Conservation (phyloP, 1,140 invertebrate genomes). For the Zaprionus ornatus region DNA sequence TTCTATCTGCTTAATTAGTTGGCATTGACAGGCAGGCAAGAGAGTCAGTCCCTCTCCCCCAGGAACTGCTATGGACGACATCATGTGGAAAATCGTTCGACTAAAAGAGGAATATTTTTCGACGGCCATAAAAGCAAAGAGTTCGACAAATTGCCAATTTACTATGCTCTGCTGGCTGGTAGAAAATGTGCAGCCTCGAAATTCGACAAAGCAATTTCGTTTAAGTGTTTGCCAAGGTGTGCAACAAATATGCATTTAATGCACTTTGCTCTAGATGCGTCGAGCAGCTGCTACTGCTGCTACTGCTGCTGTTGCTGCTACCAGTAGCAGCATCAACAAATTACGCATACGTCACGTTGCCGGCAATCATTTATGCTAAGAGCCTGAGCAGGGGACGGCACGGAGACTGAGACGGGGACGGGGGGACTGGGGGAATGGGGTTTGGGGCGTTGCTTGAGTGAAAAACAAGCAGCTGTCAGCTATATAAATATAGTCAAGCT, state of each 20-base stretch:
- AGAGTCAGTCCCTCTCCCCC: constrained; percentile 15
- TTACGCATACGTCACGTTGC: constrained; percentile 75
- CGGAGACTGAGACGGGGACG: neutral
- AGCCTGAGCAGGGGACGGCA: neutral
- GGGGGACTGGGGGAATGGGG: too few species aligned
- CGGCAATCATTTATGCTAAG: constrained; percentile 65
- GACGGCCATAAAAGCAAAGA: constrained; percentile 42
- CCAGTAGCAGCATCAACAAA: constrained; percentile 65
- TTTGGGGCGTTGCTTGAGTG: constrained; percentile 9
- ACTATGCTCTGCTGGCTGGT: neutral
- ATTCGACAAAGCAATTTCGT: constrained; percentile 53
- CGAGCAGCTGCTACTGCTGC: constrained; percentile 26
- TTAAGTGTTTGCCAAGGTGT: constrained; percentile 54
- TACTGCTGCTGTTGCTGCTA: too few species aligned
- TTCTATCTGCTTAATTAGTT: constrained; percentile 39
- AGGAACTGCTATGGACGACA: constrained; percentile 18
- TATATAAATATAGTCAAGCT: constrained; percentile 40
- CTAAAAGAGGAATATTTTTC: constrained; percentile 44
- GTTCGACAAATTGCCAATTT: constrained; percentile 74
- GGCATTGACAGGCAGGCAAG: constrained; percentile 16
- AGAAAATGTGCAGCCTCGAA: constrained; percentile 35
- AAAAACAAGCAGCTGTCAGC: constrained; percentile 43
- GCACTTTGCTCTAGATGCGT: constrained; percentile 45
- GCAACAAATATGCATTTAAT: constrained; percentile 79
- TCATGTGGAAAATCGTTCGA: constrained; percentile 60